Base-by-base conservation (phyloP, 2,797 vertebrate species). In the Acipenser oxyrinchus region DNA sequence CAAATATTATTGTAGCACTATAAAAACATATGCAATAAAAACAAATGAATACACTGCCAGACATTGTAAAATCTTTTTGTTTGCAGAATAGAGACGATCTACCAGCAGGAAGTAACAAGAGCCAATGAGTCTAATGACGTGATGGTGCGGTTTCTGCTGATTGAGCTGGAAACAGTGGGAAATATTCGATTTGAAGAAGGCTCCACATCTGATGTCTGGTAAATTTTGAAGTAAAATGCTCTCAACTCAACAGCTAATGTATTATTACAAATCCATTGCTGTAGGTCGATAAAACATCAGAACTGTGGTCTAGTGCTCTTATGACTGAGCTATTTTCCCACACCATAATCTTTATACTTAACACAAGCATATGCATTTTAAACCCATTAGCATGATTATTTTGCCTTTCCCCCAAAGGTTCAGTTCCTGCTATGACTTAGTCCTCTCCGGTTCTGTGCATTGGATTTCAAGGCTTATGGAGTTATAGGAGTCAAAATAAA, bases 151-250 rank as follows among this genome's bases (percentile, higher is more conserved):
- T 92, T 93, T 76, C 82, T 95, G 64, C 68, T 89, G 72, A 86
- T 83, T 70, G 88, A 94, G 78, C 77, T 95, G 48, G 88, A 96
- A 82, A 90, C 87, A 23, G 88, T 93, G 69, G 90, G 91, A 72
- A 96, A 93, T 69, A 87, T 88, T 76, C 85, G 84, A 62, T 92
- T 95, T 77, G 91, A 95, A 74, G 90, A 93, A 75, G 90, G 87
- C 68, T 83, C 84, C 71, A 73, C 78, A 68, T 81, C 82, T 48
- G 88, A 93, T 69, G 73, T 84, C 51, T 91, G 88, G 91, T 93
- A 91, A 68, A 60, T 69, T 37, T 37, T 2, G 23, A 37, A 37
- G 2, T 37, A 37, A 37, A 37, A 37, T 37, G 23, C 23, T 37
- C 23, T 37, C 23, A 37, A 37, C 23, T 37, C 23, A 37, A 37